Evolutionary conservation across 2,113 vertebrate genomes (phyloP), one percentile per base, ranked within the genome.

Genomic region (Beaufortia kweichowensis): DNA sequence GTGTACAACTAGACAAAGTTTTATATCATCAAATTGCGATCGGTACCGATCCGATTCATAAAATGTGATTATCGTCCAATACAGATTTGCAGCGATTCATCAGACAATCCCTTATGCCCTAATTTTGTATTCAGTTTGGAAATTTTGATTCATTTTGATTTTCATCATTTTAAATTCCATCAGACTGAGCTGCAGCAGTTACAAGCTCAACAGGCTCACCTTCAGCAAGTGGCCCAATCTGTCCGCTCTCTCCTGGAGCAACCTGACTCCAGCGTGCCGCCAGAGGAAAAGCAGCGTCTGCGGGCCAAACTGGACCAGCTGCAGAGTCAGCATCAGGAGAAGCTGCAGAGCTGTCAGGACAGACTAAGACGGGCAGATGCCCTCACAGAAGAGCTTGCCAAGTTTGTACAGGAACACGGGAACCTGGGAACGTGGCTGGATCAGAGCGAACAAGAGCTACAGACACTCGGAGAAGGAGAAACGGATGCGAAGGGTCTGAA

Each of bases 371-470:
- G 84, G 14, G 91, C 79, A 0, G 96, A 97, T 71, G 84, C 88
- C 7, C 89, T 98, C 23, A 78, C 90, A 60, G 97, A 99, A 0
- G 97, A 98, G 84, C 87, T 98, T 35, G 88, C 90, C 0, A 98
- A 98, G 73, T 98, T 98, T 85, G 76, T 97, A n/a, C 88, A 90
- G 79, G 97, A 99, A 24, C 93, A 96, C 0, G 85, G 88, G 6
- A 88, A 92, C 82, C 92, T 99, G 12, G 89, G 91, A 12, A 76
- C 86, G 59, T 99, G 97, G 97, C 89, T 99, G 77, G 85, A 92
- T 53, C 94, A 93, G 61, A 95, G 92, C 0, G 96, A 99, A 77
- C 88, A 81, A 67, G 94, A 95, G 0, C 89, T 99, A 11, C 82
- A 86, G 17, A 90, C 81, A 39, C 90, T 98, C 77, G 87, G 76